Conservation (phyloP, 2,797 vertebrate species). For the Lagodon rhomboides region DNA sequence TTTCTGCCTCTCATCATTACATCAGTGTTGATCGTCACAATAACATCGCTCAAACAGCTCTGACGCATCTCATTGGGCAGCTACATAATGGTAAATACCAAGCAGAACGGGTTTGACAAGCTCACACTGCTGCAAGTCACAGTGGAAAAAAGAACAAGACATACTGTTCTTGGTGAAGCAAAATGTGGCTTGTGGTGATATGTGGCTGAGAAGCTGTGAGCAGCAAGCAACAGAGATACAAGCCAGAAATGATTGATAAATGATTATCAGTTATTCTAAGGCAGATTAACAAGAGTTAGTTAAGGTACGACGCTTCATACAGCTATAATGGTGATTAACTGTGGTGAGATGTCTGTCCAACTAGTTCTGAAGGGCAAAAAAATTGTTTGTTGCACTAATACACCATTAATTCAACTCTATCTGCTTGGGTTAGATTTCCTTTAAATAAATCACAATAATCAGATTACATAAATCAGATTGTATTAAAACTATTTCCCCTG, state of each 20-base stretch:
- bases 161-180: neutral
- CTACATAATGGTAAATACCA: conserved; percentile 20
- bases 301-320: neutral
- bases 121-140: conserved; percentile 29
- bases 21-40: neutral
- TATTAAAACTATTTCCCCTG: neutral
- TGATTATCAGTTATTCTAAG: neutral
- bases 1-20: neutral
- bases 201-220: conserved; percentile 10
- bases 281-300: neutral
- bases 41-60: neutral
- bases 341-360: neutral
- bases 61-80: neutral
- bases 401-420: neutral
- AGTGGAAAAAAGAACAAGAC: conserved; percentile 28
- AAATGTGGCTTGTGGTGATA: neutral
- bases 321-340: neutral
- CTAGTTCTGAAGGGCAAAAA: neutral
- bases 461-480: neutral
- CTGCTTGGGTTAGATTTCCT: neutral
- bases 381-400: neutral
- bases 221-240: neutral
- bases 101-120: conserved; percentile 63
- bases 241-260: neutral
- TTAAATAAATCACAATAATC: neutral